Base-by-base conservation (phyloP, 2,888 invertebrate species). In the Meiosimyza decipiens region DNA sequence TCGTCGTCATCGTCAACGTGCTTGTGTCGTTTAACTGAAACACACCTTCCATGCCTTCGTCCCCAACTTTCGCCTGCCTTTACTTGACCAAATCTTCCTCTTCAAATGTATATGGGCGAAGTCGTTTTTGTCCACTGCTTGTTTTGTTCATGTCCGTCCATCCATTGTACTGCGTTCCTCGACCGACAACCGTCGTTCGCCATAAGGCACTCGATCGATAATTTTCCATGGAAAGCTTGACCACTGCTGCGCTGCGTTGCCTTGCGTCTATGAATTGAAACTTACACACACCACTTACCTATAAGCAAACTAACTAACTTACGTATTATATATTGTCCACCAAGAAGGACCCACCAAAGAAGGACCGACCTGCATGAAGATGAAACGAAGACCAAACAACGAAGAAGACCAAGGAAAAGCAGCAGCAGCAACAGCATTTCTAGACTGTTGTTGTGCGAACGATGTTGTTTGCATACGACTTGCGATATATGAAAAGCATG, bases 151-250 rank as follows among this genome's bases (percentile, higher is more conserved):
- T 28, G 28, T 74, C 79, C 77, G 78, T 78, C 80, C 76, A 79
- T 82, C 76, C 80, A 81, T 80, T 79, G 80, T 77, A 77, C 80
- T 79, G 80, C 79, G 82, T 82, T 80, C 83, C 82, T n/a, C 83
- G 82, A 80, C 82, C 82, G 80, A 40, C 40, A 40, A 40, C 40
- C 9, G n/a, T 67, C 12, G 55, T 47, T 18, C 64, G 63, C 79
- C 78, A 75, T 77, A 83, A 84, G 83, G 84, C 83, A 82, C 81
- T 84, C 85, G 85, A 86, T 86, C 86, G 85, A 86, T 86, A 85
- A 84, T 85, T 86, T 78, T 85, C 85, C 84, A 86, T 85, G 83
- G 84, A 81, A 50, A 79, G 76, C 77, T 78, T 85, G 86, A 84
- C 86, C 86, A 84, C 79, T 83, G 71, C 75, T 73, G 72, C 12